These are phyloP conservation scores for Camponotus fellah DNA, from an alignment of 2,888 invertebrate species.

Conservation along the genomic window DNA sequence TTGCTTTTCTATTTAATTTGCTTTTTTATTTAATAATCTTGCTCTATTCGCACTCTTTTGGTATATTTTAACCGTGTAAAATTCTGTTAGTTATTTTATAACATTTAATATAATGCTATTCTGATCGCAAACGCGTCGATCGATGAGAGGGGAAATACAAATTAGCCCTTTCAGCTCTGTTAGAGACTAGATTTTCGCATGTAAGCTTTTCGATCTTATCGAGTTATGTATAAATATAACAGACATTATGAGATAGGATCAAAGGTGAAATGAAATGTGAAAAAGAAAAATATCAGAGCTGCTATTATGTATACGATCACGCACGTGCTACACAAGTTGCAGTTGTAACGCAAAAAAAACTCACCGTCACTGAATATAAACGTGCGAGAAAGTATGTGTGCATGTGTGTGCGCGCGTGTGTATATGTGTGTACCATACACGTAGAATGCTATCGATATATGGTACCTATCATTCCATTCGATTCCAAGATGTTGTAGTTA, in stretches of 20 bases:
- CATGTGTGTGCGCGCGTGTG: conserved; percentile 39
- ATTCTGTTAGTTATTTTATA: neutral
- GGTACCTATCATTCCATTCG: conserved; percentile 79
- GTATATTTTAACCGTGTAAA: neutral
- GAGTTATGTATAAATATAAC: neutral
- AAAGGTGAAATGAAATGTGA: conserved; percentile 6
- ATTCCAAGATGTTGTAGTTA: conserved; percentile 78
- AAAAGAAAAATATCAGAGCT: neutral
- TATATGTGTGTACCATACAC: neutral
- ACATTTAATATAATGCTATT: conserved; percentile 5
- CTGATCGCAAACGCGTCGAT: neutral
- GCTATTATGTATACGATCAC: conserved; percentile 17
- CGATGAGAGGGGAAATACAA: neutral
- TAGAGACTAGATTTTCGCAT: neutral
- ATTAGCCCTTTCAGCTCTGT: neutral
- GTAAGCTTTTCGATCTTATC: neutral
- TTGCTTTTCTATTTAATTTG: neutral
- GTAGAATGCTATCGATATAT: conserved; percentile 68
- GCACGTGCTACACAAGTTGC: neutral
- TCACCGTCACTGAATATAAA: conserved; percentile 72
- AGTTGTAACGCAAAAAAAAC: neutral
- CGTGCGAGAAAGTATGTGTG: conserved; percentile 57
- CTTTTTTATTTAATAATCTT: neutral
- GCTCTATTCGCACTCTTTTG: neutral
- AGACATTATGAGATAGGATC: conserved; percentile 1